Base-by-base conservation (phyloP, 2,797 vertebrate genomes). In the Apogon talboti region DNA sequence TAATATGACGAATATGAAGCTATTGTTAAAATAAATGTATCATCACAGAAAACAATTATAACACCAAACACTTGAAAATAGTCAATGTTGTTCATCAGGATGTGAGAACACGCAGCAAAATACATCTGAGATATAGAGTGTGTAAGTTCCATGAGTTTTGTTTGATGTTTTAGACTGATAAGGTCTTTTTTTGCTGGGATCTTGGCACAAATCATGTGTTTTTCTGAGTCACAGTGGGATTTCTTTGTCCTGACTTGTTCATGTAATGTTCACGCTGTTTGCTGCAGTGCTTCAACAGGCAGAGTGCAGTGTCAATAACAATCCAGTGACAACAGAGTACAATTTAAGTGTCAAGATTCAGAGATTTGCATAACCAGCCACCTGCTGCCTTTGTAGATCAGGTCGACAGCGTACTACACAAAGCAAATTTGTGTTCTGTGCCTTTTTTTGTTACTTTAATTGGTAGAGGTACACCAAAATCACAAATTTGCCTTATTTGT, bases 401-500 rank as follows among this genome's bases (percentile, higher is more conserved):
- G 54, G 51, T 48, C 55, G 38, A 7, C 30, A 12, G 41, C 16
- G 24, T 53, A 46, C 11, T 54, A 21, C 11, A 35, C 13, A n/a
- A n/a, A 11, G 33, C 13, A 38, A 0, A 6, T 10, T 0, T 6
- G 16, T 13, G 43, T 9, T 51, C n/a, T 48, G 8, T 53, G 13
- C 33, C 40, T 13, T 54, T 16, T 53, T 47, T 40, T 43, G 49
- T 3, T 24, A 15, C 37, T 61, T 57, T 50, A 75, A 44, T 38
- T 59, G 38, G 44, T 53, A 33, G 2, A 45, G 16, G 0, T 8
- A 13, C 30, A 53, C 28, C 13, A 38, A 51, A 62, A 65, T 37
- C 16, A 48, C 41, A 71, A 7, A 40, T 66, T 45, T 14, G 0
- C 58, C 57, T 67, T 61, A 35, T 67, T 78, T 56, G 60, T 70